phyloP scores from a whole-genome alignment of 2,113 vertebrate genomes.

The Chionis minor region DNA sequence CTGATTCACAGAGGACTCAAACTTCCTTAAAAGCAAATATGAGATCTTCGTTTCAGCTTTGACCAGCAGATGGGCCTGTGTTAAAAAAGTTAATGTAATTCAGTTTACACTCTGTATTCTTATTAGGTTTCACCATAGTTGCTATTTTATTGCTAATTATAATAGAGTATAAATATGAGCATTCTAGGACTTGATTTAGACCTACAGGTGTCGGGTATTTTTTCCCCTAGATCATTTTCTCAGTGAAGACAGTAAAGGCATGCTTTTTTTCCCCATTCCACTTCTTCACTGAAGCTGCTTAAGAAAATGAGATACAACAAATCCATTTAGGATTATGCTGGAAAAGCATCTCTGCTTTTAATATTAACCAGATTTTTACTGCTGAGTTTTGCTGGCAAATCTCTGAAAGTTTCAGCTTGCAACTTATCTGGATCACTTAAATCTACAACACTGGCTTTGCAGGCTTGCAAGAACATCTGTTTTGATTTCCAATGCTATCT shows the following conservation, averaged over 20 bases:
- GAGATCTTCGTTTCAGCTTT: background rate
- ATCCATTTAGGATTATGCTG: constrained; percentile 49
- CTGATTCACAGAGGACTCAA: background rate
- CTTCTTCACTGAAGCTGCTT: constrained; percentile 3
- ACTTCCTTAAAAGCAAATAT: background rate
- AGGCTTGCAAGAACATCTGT: constrained; percentile 36
- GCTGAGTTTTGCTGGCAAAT: constrained; percentile 48
- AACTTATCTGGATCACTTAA: constrained; percentile 35
- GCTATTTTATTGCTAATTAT: background rate
- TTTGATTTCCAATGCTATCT: constrained; percentile 17
- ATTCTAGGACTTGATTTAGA: background rate
- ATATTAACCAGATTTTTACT: constrained; percentile 57
- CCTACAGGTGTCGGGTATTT: background rate
- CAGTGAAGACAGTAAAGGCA: background rate
- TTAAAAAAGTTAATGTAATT: background rate
- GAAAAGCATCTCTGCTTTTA: constrained; percentile 54
- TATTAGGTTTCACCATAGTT: background rate
- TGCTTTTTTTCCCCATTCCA: constrained; percentile 4
- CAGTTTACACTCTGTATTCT: background rate
- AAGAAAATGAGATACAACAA: constrained; percentile 42
- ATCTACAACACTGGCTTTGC: constrained; percentile 34
- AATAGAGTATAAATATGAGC: background rate
- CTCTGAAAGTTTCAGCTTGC: constrained; percentile 45
- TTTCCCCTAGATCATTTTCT: background rate
- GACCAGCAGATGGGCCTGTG: background rate